Base-by-base conservation (phyloP, 1,140 invertebrate genomes). In the Pantala flavescens region DNA sequence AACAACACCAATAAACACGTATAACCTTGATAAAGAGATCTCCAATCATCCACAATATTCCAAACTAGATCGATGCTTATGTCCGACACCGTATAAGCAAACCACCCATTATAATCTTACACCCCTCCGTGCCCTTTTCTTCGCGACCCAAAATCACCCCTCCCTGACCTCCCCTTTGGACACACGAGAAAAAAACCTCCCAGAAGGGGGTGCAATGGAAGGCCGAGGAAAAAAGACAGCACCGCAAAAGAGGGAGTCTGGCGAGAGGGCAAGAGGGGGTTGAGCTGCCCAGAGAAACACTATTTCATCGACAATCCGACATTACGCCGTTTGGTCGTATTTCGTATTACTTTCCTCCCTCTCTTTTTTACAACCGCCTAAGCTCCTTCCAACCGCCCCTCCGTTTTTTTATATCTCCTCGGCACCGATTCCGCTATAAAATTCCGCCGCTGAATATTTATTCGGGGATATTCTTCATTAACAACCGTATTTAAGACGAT, bases 281-380 rank as follows among this genome's bases (percentile, higher is more conserved):
- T 14, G 24, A 43, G 21, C 21, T 14, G 72, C 21, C 21, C 16
- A 23, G 72, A 73, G 49, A 63, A 63, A 63, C 49, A 63, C 49
- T 63, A 63, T 63, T 63, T 63, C 49, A 63, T 63, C 49, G 49
- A 63, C 49, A 63, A 73, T 23, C 12, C 72, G 72, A 43, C 7
- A 71, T 49, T 75, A 43, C 71, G 12, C n/a, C 43, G 23, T 43
- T 43, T 24, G 12, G 28, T 19, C 71, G 36, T 23, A 24, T 72
- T 43, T 71, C 14, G 24, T 24, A 21, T 43, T 43, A 19, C 73
- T 55, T 71, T 72, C 72, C 71, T 72, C 71, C 43, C 71, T 72
- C 43, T 28, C 49, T 21, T 42, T 43, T 23, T 70, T n/a, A 36
- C 49, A 21, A 63, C 49, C 49, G n/a, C 49, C 49, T 63, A 63